phyloP scores from a whole-genome alignment of 2,888 invertebrate genomes.

The Athripsodes cinereus region DNA sequence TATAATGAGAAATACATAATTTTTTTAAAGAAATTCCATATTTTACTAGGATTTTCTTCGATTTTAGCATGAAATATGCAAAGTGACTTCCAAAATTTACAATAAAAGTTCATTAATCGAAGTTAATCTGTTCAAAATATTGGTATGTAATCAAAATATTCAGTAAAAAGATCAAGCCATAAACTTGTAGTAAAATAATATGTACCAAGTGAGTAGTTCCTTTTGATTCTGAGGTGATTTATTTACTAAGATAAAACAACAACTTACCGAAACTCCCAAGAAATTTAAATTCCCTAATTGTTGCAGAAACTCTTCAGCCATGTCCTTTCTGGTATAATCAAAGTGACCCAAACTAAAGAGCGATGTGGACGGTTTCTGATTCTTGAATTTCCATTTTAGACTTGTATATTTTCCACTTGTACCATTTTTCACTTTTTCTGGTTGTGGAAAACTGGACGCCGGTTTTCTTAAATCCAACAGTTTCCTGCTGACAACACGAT shows the following conservation, averaged over 20 bases:
- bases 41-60: too few species aligned
- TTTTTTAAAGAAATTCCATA: too few species aligned
- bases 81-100: too few species aligned
- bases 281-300: conserved; percentile 71
- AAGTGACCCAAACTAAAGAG: conserved; percentile 52
- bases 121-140: too few species aligned
- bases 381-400: conserved; percentile 28
- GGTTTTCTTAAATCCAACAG: conserved; percentile 13
- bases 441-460: not conserved
- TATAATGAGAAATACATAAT: too few species aligned
- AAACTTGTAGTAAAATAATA: too few species aligned
- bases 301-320: conserved; percentile 64
- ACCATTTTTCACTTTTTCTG: conserved; percentile 13
- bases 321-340: conserved; percentile 66
- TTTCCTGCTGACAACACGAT: conserved; percentile 37
- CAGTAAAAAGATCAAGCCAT: not conserved
- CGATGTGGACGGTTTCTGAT: conserved; percentile 32
- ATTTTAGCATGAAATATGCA: too few species aligned
- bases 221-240: too few species aligned
- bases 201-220: too few species aligned
- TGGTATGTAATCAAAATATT: too few species aligned
- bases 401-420: conserved; percentile 21
- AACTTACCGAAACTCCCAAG: conserved; percentile 78
- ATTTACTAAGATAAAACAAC: too few species aligned
- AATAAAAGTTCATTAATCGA: too few species aligned